phyloP scores from a whole-genome alignment of 2,113 vertebrate species.

The Epinephelus fuscoguttatus region DNA sequence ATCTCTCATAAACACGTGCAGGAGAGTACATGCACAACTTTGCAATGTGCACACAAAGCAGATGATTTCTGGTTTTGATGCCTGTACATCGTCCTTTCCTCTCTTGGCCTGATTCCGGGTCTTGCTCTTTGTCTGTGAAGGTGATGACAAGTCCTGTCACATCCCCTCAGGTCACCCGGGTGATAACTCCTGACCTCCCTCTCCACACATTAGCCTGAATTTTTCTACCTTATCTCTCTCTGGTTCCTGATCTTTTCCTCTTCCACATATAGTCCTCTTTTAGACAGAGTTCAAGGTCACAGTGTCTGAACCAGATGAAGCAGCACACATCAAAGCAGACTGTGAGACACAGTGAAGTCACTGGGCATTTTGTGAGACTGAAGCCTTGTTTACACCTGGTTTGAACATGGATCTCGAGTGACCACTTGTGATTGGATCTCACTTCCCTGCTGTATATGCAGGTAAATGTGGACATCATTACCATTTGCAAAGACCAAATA shows the following conservation, averaged over 20 bases:
- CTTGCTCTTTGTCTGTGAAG: constrained; percentile 13
- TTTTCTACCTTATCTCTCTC: constrained; percentile 22
- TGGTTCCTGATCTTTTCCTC: not conserved
- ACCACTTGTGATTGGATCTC: too few relatives aligned
- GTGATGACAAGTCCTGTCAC: constrained; percentile 52
- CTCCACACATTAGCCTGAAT: constrained; percentile 35
- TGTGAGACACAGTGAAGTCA: not conserved
- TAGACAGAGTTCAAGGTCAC: constrained; percentile 8
- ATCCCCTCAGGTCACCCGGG: constrained; percentile 40
- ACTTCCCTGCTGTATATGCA: too few relatives aligned
- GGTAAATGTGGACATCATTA: too few relatives aligned
- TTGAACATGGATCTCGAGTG: too few relatives aligned
- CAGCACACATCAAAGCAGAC: constrained; percentile 29
- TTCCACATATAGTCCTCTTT: not conserved
- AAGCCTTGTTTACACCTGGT: not conserved
- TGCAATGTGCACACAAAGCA: constrained; percentile 21
- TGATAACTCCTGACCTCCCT: constrained; percentile 58
- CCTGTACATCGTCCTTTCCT: not conserved
- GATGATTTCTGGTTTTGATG: constrained; percentile 36
- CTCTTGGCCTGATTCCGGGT: not conserved
- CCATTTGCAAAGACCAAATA: too few relatives aligned
- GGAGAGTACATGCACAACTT: constrained; percentile 22
- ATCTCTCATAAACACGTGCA: constrained; percentile 35
- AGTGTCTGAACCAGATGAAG: constrained; percentile 8
- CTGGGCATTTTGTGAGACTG: not conserved